These are phyloP conservation scores for Onychorhynchus coronatus DNA, from an alignment of 2,113 vertebrate species.

Conservation along the genomic window DNA sequence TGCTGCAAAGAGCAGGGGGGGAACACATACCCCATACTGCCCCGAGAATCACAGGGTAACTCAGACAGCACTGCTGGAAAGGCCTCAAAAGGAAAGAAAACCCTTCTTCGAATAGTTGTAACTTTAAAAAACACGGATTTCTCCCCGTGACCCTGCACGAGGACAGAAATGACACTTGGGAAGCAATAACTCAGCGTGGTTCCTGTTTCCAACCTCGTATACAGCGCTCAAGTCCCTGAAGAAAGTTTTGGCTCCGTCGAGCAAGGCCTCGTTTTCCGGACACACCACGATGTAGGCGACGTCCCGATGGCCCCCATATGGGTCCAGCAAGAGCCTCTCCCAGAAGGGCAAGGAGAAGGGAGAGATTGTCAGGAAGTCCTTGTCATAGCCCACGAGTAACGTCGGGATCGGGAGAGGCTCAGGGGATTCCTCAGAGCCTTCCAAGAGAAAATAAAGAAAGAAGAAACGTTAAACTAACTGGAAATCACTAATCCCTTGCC, in stretches of 20 bases:
- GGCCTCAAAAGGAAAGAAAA: background rate
- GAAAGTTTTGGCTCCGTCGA: constrained; percentile 90
- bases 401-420: constrained; percentile 93
- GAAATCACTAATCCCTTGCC: background rate
- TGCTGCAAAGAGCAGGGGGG: background rate
- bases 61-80: background rate
- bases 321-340: constrained; percentile 95
- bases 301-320: constrained; percentile 91
- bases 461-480: background rate
- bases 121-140: background rate
- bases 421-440: constrained; percentile 95
- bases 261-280: constrained; percentile 90
- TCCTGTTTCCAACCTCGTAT: constrained; percentile 84
- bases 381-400: constrained; percentile 94
- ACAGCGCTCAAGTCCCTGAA: constrained; percentile 97
- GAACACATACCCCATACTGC: background rate
- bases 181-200: background rate
- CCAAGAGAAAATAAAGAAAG: background rate
- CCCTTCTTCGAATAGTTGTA: background rate
- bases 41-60: background rate
- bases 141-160: background rate
- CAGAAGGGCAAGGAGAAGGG: constrained; percentile 94
- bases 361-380: constrained; percentile 94
- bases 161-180: background rate
- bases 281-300: constrained; percentile 95